Evolutionary conservation across 2,888 invertebrate genomes (phyloP), one percentile per base, ranked within the genome.

Genomic region (Troides oblongomaculatus): DNA sequence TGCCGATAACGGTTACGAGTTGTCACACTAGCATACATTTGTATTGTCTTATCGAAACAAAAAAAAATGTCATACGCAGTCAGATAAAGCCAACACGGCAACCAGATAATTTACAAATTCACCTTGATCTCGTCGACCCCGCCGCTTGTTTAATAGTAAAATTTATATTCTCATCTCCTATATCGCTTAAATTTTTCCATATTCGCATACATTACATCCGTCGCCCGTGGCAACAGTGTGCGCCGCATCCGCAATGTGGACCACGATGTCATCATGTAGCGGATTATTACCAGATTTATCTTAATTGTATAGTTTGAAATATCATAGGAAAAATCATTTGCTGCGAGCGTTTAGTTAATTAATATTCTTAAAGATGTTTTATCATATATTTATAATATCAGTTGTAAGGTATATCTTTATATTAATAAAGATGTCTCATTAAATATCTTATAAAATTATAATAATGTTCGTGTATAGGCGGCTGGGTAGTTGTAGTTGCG

Each of bases 21-120:
- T 88, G 89, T 87, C 88, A 92, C 85, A 88, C 84, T 91, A 87
- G 90, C 90, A 92, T 90, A 91, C 88, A 90, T 92, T 89, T 86
- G 85, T 87, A 88, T 87, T 87, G 87, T 88, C 86, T 91, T 91
- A 91, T 92, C 92, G 83, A 77, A 77, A 46, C 46, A 46, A 46
- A 46, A 43, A 46, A 84, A 84, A 84, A 84, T 81, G 81, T 81
- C 79, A 83, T 81, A 84, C 78, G 77, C 79, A 82, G 79, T 78
- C 79, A 75, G 87, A 89, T 88, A 88, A 79, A 80, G 75, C 72
- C 74, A 74, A 77, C 85, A 75, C 84, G 80, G 88, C 85, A 88
- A 92, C 90, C 82, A 89, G 88, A 90, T 89, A 87, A 81, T 74
- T 74, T 77, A 78, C 73, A 71, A 75, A 78, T 75, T 79, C 79